phyloP scores from a whole-genome alignment of 2,797 vertebrate species.

The Pseudochromis fuscus region DNA sequence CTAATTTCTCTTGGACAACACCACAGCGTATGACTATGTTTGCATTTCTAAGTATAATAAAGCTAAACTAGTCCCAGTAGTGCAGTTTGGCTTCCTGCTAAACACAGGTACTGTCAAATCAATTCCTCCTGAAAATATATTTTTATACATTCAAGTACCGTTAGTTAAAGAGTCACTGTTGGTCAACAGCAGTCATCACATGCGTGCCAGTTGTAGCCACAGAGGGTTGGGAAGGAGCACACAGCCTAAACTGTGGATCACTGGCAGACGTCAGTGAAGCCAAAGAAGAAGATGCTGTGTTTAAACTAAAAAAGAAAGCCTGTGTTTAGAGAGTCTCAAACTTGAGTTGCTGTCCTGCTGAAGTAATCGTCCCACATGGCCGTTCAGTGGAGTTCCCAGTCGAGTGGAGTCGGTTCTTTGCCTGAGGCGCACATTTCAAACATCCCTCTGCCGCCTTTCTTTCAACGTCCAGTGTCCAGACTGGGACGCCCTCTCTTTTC shows the following conservation, averaged over 20 bases:
- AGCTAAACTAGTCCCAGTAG: conserved; percentile 26
- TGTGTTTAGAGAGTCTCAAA: background rate
- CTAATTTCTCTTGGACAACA: conserved; percentile 28
- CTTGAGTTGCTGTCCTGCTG: conserved; percentile 8
- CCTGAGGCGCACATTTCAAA: conserved; percentile 1
- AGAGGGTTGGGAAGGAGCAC: background rate
- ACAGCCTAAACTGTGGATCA: conserved; percentile 1
- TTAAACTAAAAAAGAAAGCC: conserved; percentile 6
- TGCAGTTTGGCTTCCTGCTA: conserved; percentile 19
- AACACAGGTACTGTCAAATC: background rate
- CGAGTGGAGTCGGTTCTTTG: conserved; percentile 13
- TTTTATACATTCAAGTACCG: background rate
- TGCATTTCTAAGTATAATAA: conserved; percentile 11
- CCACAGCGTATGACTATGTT: conserved; percentile 11
- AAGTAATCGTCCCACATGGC: conserved; percentile 18
- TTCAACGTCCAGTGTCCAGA: conserved; percentile 15
- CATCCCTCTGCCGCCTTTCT: conserved; percentile 26
- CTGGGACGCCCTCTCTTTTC: conserved; percentile 24
- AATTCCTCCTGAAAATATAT: background rate
- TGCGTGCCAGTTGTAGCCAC: background rate
- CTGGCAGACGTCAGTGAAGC: conserved; percentile 4
- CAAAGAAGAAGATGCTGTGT: too few species aligned
- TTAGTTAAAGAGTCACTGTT: conserved; percentile 5
- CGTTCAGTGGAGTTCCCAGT: conserved; percentile 2
- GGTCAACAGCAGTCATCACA: conserved; percentile 11